phyloP scores from a whole-genome alignment of 2,797 vertebrate genomes.

The Phataginus tetradactyla region DNA sequence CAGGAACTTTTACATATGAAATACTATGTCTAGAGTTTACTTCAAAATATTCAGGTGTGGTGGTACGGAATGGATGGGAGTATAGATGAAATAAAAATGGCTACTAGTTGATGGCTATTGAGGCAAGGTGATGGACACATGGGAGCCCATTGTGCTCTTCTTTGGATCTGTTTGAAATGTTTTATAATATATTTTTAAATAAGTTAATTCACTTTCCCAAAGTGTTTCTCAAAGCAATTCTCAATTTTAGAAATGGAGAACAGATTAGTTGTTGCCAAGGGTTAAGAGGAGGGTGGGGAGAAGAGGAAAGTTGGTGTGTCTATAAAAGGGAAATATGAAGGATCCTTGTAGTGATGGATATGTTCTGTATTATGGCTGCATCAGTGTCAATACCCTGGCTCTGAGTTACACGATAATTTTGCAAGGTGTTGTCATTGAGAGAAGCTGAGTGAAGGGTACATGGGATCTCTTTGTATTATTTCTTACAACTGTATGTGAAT shows the following conservation, averaged over 20 bases:
- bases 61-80: background rate
- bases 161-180: constrained; percentile 47
- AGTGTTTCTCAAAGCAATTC: constrained; percentile 24
- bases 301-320: background rate
- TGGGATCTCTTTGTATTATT: background rate
- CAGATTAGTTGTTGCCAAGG: background rate
- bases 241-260: background rate
- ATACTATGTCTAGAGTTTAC: background rate
- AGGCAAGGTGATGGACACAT: background rate
- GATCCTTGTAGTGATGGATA: background rate
- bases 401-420: background rate
- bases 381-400: background rate
- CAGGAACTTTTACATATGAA: background rate
- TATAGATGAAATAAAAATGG: background rate
- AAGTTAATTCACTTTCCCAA: background rate
- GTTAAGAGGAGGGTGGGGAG: background rate
- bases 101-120: background rate
- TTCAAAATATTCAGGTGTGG: background rate
- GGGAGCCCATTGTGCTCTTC: background rate
- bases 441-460: background rate
- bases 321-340: background rate
- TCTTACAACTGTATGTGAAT: background rate
- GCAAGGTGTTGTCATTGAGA: background rate
- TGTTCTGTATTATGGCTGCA: background rate
- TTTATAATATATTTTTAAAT: background rate